Evolutionary conservation across 2,888 invertebrate species (phyloP).

Genomic region (Chrysolina americana): DNA sequence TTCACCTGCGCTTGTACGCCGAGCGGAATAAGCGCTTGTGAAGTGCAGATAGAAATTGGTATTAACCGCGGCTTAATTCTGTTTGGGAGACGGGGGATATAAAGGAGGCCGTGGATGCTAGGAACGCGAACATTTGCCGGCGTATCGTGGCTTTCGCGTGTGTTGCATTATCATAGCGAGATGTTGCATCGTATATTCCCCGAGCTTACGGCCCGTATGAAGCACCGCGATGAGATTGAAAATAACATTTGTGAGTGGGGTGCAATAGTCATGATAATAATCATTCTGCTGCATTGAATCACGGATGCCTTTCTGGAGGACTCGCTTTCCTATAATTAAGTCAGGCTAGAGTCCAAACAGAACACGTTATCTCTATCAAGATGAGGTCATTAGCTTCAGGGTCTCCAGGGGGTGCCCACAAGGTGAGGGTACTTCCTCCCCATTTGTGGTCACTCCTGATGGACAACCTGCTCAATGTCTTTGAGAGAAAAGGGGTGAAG

Average conservation of each 20-base stretch:
- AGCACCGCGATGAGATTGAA: neutral
- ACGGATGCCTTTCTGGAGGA: too few species aligned
- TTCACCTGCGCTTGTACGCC: conserved; percentile 17
- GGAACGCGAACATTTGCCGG: conserved; percentile 16
- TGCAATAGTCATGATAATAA: neutral
- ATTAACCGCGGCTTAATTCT: conserved; percentile 39
- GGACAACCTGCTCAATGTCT: too few species aligned
- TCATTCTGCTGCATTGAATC: too few species aligned
- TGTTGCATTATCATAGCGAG: neutral
- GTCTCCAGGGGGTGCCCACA: too few species aligned
- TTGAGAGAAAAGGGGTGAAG: too few species aligned
- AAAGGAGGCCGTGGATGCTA: neutral
- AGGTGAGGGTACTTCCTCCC: too few species aligned
- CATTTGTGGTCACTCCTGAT: too few species aligned
- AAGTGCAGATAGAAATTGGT: conserved; percentile 39
- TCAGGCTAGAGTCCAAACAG: too few species aligned
- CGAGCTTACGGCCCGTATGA: neutral
- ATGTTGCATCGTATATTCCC: neutral
- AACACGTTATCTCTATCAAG: too few species aligned
- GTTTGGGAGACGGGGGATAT: conserved; percentile 24
- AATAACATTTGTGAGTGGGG: neutral
- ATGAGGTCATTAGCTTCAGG: too few species aligned
- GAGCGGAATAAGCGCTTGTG: conserved; percentile 29
- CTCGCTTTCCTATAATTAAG: too few species aligned
- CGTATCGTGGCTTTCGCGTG: conserved; percentile 10